Base-by-base conservation (phyloP, 2,113 vertebrate species). In the Dipodomys ordii region DNA sequence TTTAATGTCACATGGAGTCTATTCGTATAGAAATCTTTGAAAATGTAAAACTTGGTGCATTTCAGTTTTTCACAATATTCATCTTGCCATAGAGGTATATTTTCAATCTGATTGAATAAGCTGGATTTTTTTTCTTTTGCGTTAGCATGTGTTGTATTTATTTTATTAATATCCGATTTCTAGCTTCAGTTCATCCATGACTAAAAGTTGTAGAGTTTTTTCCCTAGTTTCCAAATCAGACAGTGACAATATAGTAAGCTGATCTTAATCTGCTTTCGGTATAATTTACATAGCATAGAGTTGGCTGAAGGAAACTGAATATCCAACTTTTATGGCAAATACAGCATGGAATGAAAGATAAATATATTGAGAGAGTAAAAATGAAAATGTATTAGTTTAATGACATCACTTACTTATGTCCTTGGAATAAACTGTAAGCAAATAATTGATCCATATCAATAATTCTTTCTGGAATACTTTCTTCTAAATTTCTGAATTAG, bases 221-320 rank as follows among this genome's bases (percentile, higher is more conserved):
- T 53, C n/a, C 9, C 35, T 88, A 15, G 73, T 88, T 92, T 65
- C 62, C 7, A 86, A 44, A 68, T 89, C 77, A 90, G 60, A 94
- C 67, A 49, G 4, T 3, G 0, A 62, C 68, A 74, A 30, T 27
- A 2, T 8, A 67, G 8, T 20, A 93, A 91, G 8, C 7, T 69
- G 12, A 78, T 22, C 35, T 62, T 39, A 46, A 13, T 67, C 27
- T 87, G 4, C 39, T 39, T 62, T 65, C 35, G 62, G 27, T 19
- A 57, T 5, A 65, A 18, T 76, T 71, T 77, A 84, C 88, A 76
- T 68, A 74, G 25, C 1, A 6, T 2, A 0, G 3, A 80, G 16
- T 27, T 71, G 2, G 3, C 16, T 79, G 44, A 44, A 92, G 4
- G 22, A 11, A 65, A 83, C 12, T 28, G 25, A 7, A 4, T 57